Evolutionary conservation across 1,140 invertebrate species (phyloP), one percentile per base, ranked within the genome.

Genomic region (Centruroides vittatus): DNA sequence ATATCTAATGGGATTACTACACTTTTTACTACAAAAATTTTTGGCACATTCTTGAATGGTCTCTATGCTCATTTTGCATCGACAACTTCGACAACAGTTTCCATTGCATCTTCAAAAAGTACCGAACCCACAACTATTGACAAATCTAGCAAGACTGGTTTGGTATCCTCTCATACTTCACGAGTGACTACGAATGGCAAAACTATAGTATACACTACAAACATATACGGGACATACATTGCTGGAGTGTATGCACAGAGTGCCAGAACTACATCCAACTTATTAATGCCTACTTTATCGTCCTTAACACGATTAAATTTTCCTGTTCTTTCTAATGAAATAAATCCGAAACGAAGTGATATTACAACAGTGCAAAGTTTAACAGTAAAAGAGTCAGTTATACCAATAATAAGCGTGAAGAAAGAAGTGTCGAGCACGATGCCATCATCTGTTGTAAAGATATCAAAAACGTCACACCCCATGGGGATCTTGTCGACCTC

Each of bases 1-100:
- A 88, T 93, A 63, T 88, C 91, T 73, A 86, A 89, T 69, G 89
- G 89, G 47, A 87, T 89, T n/a, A 93, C 89, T 52, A 93, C 90
- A 0, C 86, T 93, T 5, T 11, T 41, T 10, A 49, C 8, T 34
- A 57, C 53, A 4, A 8, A 34, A 63, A n/a, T 63, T 12, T 9
- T 7, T 36, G 51, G 3, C 23, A 11, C 52, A 1, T 50, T 13
- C 35, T 46, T 1, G 55, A 50, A 13, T 11, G n/a, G 13, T 9
- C 11, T 23, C 4, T n/a, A 23, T 10, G 8, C 47, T 5, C 12
- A 58, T 59, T 50, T 13, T 5, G 3, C 11, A n/a, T 10, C 41
- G 34, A 49, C 12, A 13, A 47, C 47, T 12, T 56, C 49, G 54
- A 57, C 55, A 34, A 13, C 35, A 11, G 13, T 59, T 46, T 41